These are phyloP conservation scores for Lamellibrachia columna DNA, from an alignment of 2,888 invertebrate species.

Conservation along the genomic window DNA sequence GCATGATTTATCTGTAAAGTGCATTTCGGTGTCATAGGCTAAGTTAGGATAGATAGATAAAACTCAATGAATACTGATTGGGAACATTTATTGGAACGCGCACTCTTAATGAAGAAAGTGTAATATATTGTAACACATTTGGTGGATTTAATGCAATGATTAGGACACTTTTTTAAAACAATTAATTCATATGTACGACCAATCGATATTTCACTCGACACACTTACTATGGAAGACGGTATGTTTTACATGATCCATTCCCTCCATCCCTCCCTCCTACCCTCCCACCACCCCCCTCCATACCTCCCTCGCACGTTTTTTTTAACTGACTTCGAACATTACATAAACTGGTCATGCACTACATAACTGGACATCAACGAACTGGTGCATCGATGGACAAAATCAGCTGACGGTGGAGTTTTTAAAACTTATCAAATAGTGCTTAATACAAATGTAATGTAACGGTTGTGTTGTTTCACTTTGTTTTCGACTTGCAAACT, in stretches of 20 bases:
- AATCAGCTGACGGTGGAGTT: too few species aligned
- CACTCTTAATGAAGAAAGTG: not conserved
- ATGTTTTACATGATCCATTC: too few species aligned
- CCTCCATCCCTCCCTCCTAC: too few species aligned
- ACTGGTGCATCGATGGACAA: too few species aligned
- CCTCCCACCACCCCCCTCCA: too few species aligned
- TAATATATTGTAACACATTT: not conserved
- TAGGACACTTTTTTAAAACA: not conserved
- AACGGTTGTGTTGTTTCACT: not conserved
- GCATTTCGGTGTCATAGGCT: not conserved
- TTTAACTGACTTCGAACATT: too few species aligned
- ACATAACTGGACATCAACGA: too few species aligned
- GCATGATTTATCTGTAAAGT: not conserved
- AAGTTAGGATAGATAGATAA: not conserved
- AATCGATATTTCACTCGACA: too few species aligned
- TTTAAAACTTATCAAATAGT: not conserved
- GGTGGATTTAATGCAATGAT: not conserved
- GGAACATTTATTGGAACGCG: not conserved
- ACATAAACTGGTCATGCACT: too few species aligned
- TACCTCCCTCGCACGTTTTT: too few species aligned
- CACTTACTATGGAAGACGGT: too few species aligned
- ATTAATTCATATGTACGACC: not conserved
- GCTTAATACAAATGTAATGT: not conserved
- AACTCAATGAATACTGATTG: not conserved
- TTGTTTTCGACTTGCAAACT: not conserved